These are phyloP conservation scores for Diorhabda carinulata DNA, from an alignment of 1,140 invertebrate genomes.

Conservation along the genomic window DNA sequence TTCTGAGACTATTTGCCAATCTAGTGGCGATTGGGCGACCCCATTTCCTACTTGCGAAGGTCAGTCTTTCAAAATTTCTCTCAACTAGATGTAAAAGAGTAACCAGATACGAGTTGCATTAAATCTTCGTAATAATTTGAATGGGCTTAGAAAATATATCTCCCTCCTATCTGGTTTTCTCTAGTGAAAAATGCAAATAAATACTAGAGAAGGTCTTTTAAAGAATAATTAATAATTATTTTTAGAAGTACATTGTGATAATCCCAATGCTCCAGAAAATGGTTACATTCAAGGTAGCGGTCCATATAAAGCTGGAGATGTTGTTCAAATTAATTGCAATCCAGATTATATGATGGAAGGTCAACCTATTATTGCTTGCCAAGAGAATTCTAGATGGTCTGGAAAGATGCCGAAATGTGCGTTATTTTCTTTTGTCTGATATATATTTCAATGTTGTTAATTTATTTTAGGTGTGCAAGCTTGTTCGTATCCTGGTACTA, in stretches of 20 bases:
- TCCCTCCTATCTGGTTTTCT: conserved; percentile 13
- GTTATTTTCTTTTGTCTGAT: conserved; percentile 25
- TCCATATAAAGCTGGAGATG: conserved; percentile 74
- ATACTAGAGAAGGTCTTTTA: neutral
- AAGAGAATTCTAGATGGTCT: conserved; percentile 85
- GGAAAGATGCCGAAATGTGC: conserved; percentile 77
- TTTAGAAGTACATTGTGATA: conserved; percentile 71
- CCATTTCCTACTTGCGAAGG: conserved; percentile 70
- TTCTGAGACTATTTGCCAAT: conserved; percentile 69
- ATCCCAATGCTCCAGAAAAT: conserved; percentile 66
- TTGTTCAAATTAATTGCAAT: conserved; percentile 81
- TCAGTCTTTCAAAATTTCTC: conserved; percentile 42
- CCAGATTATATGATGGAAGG: conserved; percentile 86
- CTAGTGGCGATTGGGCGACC: conserved; percentile 74
- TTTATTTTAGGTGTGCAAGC: conserved; percentile 64
- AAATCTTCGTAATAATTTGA: neutral
- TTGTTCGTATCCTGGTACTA: conserved; percentile 80
- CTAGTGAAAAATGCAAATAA: neutral
- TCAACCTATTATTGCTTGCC: conserved; percentile 76
- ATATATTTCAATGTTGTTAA: neutral
- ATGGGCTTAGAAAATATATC: conserved; percentile 5
- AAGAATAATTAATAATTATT: neutral
- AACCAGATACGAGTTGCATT: conserved; percentile 7
- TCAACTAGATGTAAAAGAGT: neutral
- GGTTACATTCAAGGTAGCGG: conserved; percentile 70